A percentile compares a stretch with the other conserved stretches of the same genome.
phyloP scores from a whole-genome alignment of 2,113 vertebrate species.

The Malurus alboscapulatus region DNA sequence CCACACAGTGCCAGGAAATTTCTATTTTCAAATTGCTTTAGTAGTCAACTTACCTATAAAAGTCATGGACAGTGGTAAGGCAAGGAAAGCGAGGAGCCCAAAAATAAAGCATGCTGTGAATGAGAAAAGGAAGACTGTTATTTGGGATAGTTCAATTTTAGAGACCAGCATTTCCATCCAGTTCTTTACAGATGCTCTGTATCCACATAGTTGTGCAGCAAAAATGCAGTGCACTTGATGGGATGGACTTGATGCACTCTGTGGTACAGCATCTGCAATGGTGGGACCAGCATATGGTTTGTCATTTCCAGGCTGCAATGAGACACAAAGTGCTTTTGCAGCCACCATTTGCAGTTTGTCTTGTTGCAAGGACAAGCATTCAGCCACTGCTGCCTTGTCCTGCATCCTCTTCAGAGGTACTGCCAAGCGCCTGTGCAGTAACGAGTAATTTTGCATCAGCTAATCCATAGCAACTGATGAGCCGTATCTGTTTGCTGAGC shows the following conservation, averaged over 20 bases:
- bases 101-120: constrained; percentile 66
- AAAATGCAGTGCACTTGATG: not conserved
- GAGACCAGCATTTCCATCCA: not conserved
- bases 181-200: not conserved
- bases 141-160: not conserved
- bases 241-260: not conserved
- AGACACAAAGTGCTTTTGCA: not conserved
- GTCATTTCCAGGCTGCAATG: not conserved
- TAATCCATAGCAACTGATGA: constrained; percentile 37
- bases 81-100: constrained; percentile 62
- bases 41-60: constrained; percentile 66
- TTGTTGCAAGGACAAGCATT: not conserved
- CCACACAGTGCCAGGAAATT: not conserved
- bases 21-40: not conserved
- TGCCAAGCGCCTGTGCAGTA: not conserved
- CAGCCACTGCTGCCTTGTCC: not conserved
- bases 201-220: not conserved
- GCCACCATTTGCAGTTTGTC: not conserved
- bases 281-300: not conserved
- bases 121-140: not conserved
- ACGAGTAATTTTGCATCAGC: not conserved
- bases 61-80: constrained; percentile 68
- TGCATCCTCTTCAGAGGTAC: not conserved
- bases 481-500: not conserved
- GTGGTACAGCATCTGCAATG: not conserved